Evolutionary conservation across 1,140 invertebrate species (phyloP), one percentile per base, ranked within the genome.

Genomic region (Aphaenogaster rudis): DNA sequence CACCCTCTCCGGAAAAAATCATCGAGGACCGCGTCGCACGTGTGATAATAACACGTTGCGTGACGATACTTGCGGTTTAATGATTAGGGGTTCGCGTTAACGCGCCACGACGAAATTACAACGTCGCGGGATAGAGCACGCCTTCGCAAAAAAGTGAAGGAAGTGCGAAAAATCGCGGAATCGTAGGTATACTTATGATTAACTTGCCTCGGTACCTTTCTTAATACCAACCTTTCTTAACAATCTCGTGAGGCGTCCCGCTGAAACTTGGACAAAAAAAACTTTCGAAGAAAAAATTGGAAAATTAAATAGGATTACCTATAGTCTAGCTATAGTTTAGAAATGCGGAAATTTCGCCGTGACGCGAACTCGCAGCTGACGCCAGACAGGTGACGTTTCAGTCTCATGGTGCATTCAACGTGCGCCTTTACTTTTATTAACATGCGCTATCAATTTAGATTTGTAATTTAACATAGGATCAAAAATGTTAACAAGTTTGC

Each of bases 31-130:
- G 21, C 48, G 59, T 79, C 61, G 48, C 36, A 82, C 80, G 69
- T 84, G 80, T 76, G 80, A 84, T 84, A 84, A 84, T 84, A 76
- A 84, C 69, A 84, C 69, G 42, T 45, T 84, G 69, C n/a, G 54
- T 17, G 80, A 45, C 80, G 80, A 76, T 84, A 39, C 67, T 84
- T 39, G 80, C 42, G 52, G 13, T 84, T 84, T 76, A 84, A 76
- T 84, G 80, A 84, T 84, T 84, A 61, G 72, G 54, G 80, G 80
- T 84, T 84, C 33, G 80, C 54, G 69, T 84, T 76, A 84, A 84
- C 80, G 54, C 45, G 52, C 52, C 67, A 59, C 21, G 66, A 50
- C 11, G 69, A 84, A 76, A 84, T 84, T 84, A 76, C 80, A 84
- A 76, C 54, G 33, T 67, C 79, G 67, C 80, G 9, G 17, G 21